These are phyloP conservation scores for Apamea epomidion DNA, from an alignment of 2,888 invertebrate species.

Conservation along the genomic window DNA sequence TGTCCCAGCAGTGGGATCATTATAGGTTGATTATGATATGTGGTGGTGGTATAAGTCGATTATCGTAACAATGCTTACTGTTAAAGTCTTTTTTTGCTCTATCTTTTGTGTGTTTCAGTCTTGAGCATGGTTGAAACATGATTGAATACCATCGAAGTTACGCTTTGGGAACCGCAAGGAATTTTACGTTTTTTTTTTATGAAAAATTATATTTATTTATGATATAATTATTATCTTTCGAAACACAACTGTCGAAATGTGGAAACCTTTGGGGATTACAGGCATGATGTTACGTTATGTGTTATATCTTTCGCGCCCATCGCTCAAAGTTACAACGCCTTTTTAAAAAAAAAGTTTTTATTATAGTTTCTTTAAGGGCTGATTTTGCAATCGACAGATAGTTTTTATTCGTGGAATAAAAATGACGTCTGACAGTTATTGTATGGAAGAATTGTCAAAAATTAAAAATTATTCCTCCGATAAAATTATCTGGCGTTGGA, in stretches of 20 bases:
- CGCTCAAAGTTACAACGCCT: background rate
- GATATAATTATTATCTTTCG: background rate
- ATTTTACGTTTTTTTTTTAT: background rate
- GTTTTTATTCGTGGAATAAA: no score
- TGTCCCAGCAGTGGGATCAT: no score
- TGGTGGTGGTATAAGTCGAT: background rate
- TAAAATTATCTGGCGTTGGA: no score
- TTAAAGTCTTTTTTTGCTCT: background rate
- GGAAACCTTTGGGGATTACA: background rate
- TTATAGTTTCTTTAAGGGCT: background rate
- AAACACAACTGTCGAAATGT: background rate
- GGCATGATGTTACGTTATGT: no score
- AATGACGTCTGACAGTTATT: no score
- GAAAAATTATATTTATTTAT: background rate
- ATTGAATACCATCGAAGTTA: no score
- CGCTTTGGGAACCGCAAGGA: background rate
- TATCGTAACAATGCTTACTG: background rate
- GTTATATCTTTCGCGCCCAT: no score
- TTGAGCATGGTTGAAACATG: background rate
- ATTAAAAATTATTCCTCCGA: no score
- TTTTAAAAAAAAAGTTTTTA: background rate
- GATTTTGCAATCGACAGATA: no score
- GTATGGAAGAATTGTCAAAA: no score
- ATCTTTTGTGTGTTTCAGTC: background rate
- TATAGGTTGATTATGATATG: no score